Evolutionary conservation across 2,888 invertebrate species (phyloP).

Genomic region (Machimus atricapillus): DNA sequence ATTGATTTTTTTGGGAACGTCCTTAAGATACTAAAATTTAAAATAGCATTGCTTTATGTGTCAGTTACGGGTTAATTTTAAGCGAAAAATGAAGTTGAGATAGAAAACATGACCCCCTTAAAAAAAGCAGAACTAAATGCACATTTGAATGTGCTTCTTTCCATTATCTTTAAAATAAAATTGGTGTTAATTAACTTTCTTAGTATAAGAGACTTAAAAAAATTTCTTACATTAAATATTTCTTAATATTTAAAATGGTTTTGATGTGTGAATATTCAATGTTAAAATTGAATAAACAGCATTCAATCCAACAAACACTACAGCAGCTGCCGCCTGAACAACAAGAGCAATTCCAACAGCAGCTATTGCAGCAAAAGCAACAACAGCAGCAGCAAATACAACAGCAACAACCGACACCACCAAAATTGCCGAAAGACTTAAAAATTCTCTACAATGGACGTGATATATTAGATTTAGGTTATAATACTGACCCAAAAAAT

Average conservation of each 20-base stretch:
- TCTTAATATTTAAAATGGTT: not conserved
- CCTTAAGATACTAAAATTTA: no score
- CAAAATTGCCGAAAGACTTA: slow-evolving; percentile 51
- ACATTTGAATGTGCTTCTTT: not conserved
- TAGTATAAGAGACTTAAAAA: not conserved
- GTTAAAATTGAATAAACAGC: not conserved
- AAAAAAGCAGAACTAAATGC: not conserved
- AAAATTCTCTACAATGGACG: slow-evolving; percentile 65
- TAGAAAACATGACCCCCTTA: not conserved
- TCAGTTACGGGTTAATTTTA: no score
- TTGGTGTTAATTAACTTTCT: not conserved
- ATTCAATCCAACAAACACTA: not conserved
- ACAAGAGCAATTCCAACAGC: slow-evolving; percentile 18
- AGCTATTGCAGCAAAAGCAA: slow-evolving; percentile 36
- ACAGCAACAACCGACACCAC: slow-evolving; percentile 44
- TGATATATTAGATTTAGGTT: slow-evolving; percentile 68
- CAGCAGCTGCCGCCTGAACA: slow-evolving; percentile 18
- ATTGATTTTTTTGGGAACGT: no score
- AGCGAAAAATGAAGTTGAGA: not conserved
- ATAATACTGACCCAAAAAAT: slow-evolving; percentile 64
- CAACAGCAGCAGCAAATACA: slow-evolving; percentile 33
- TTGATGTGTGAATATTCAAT: not conserved
- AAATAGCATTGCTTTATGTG: no score
- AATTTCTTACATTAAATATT: slow-evolving; percentile 8
- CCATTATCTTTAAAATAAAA: not conserved